Evolutionary conservation across 2,888 invertebrate genomes (phyloP).

Genomic region (Clistopyga incitator): DNA sequence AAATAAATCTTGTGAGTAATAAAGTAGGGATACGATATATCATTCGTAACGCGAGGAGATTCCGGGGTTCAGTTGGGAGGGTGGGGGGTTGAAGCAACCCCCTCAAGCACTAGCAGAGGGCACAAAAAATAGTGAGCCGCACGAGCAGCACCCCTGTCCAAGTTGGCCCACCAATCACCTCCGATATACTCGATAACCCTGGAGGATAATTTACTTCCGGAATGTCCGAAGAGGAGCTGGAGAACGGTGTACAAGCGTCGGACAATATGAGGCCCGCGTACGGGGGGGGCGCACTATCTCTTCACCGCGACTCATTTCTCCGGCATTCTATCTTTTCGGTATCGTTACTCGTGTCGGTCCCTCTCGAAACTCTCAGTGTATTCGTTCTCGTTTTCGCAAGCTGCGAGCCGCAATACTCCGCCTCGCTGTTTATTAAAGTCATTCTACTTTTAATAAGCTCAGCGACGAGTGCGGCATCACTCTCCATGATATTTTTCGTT

Average conservation of each 20-base stretch:
- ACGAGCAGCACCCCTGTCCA: conserved; percentile 47
- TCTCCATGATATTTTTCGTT: conserved; percentile 50
- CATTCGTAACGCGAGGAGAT: no score
- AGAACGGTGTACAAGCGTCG: background rate
- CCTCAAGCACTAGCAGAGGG: conserved; percentile 48
- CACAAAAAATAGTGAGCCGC: conserved; percentile 34
- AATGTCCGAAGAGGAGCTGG: conserved; percentile 28
- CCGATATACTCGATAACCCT: conserved; percentile 68
- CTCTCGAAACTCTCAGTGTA: conserved; percentile 25
- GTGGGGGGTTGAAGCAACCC: conserved; percentile 37
- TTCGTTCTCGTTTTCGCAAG: conserved; percentile 13
- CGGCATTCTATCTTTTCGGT: conserved; percentile 25
- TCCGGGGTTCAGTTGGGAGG: background rate
- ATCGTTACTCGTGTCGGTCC: background rate
- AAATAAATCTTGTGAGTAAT: no score
- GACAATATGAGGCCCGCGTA: conserved; percentile 6
- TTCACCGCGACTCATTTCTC: conserved; percentile 56
- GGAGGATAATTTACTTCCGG: conserved; percentile 67
- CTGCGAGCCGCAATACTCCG: conserved; percentile 35
- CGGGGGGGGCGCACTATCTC: conserved; percentile 48
- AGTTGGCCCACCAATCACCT: conserved; percentile 67
- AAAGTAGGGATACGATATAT: no score
- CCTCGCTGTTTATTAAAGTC: conserved; percentile 78
- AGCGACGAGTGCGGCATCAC: conserved; percentile 66
- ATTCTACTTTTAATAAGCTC: conserved; percentile 81